Evolutionary conservation across 2,888 invertebrate species (phyloP), one percentile per base, ranked within the genome.

Genomic region (Mylabris sibirica): DNA sequence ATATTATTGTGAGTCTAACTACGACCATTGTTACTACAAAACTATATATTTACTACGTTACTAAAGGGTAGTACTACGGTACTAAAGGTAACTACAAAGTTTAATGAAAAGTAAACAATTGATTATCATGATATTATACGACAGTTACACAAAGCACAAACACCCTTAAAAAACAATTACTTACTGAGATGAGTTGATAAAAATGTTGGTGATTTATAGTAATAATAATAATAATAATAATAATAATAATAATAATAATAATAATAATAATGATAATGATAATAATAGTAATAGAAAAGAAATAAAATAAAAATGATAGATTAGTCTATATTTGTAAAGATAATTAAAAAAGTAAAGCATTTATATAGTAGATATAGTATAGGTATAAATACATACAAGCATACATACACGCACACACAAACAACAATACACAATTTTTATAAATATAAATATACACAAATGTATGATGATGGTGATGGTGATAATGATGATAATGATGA

Each of bases 111-210:
- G 64, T 66, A 67, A 71, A 75, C 75, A 74, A 77, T 53, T 73
- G 73, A 72, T 78, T 67, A 57, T 63, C 66, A 71, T 69, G 71
- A 72, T 77, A 14, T 76, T 79, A 75, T 78, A 81, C 78, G 80
- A 78, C 80, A 77, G 79, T 78, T 78, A 80, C 80, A 80, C 80
- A 80, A 82, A 82, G 82, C 82, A 81, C 77, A 81, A 81, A 81
- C 82, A 82, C 79, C 79, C 76, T 75, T 77, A 77, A 77, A 11
- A 79, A 81, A 79, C 77, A 8, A 74, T 79, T 79, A 80, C 78
- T 67, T 53, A 57, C 57, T 57, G 57, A n/a, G n/a, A 24, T 57
- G 57, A 57, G 57, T 57, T 24, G 57, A 57, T 24, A 24, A 57
- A 57, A 57, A 12, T 24, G 11, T 4, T 57, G 57, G 12, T 24